A percentile compares a stretch with the other conserved stretches of the same genome.
Conservation (phyloP, 2,797 vertebrate genomes). For the Menidia menidia region DNA sequence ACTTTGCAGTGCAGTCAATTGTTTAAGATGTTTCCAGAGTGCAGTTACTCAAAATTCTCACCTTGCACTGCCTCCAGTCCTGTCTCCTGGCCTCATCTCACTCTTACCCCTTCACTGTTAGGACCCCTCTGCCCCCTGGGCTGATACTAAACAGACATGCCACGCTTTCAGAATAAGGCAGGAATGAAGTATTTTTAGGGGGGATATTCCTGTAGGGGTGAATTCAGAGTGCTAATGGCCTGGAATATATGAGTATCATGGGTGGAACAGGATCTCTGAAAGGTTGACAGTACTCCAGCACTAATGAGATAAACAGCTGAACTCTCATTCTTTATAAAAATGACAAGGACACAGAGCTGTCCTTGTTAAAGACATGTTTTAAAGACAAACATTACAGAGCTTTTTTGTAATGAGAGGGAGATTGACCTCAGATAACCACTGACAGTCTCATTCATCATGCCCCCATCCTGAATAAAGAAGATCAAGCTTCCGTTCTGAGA, state of each 20-base stretch:
- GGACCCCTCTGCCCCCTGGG: constrained; percentile 17
- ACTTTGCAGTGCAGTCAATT: too few species aligned
- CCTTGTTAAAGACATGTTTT: constrained; percentile 35
- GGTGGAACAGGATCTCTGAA: not conserved
- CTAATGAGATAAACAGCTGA: constrained; percentile 28
- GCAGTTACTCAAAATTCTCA: too few species aligned
- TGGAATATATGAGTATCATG: not conserved
- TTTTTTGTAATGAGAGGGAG: constrained; percentile 33
- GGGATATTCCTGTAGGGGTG: constrained; percentile 28
- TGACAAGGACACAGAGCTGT: constrained; percentile 36
- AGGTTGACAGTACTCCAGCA: not conserved
- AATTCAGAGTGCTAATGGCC: constrained; percentile 35
- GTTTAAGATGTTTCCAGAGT: too few species aligned
- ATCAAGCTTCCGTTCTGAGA: constrained; percentile 1
- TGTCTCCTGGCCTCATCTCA: constrained; percentile 35
- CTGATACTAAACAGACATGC: constrained; percentile 47
- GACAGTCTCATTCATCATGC: constrained; percentile 50
- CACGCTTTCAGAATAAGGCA: constrained; percentile 38
- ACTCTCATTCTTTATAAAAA: constrained; percentile 25
- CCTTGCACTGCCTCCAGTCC: constrained; percentile 40
- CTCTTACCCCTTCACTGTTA: constrained; percentile 15
- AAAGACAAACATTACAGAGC: constrained; percentile 45
- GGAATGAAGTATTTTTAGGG: constrained; percentile 39
- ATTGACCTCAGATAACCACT: constrained; percentile 60
- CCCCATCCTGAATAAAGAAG: constrained; percentile 15